Base-by-base conservation (phyloP, 2,797 vertebrate genomes). In the Coregonus sp. region DNA sequence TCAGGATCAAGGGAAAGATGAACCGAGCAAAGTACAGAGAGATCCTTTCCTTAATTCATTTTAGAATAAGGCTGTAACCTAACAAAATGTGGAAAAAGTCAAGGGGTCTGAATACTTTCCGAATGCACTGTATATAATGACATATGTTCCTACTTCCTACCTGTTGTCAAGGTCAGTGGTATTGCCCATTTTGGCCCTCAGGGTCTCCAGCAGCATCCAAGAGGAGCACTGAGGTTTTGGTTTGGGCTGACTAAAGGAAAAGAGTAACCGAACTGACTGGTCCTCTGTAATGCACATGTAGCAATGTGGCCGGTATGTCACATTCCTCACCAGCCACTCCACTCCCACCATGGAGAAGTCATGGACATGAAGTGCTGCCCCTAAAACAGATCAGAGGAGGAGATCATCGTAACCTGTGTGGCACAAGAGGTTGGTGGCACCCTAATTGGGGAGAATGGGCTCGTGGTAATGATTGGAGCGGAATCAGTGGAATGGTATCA, bases 291-390 rank as follows among this genome's bases (percentile, higher is more conserved):
- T 86, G 78, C 93, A 95, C 80, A 94, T 74, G 69, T 95, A 89
- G 81, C 93, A 94, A 83, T 92, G 0, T 0, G 92, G 91, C 16
- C 92, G 83, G 73, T 95, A 95, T 25, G 92, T 92, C 33, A 86
- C 93, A 65, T 94, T 92, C 77, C 80, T 84, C 37, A 95, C 91
- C 82, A 95, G 82, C 94, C 94, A 94, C 65, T 88, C 92, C 67
- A 70, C 82, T 0, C 81, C 90, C 74, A 91, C 73, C n/a, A 95
- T 87, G 71, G 91, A 84, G 0, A 85, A 85, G 81, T 95, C 91
- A 0, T 95, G 94, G 74, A 94, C 37, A 70, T 95, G 93, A 70
- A 94, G 81, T 29, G 89, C 92, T 4, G 90, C 93, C 40, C 94
- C 93, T 95, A 80, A 1, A 63, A 73, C 51, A 74, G 20, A 52